Evolutionary conservation across 2,113 vertebrate genomes (phyloP).

Genomic region (Rana temporaria): DNA sequence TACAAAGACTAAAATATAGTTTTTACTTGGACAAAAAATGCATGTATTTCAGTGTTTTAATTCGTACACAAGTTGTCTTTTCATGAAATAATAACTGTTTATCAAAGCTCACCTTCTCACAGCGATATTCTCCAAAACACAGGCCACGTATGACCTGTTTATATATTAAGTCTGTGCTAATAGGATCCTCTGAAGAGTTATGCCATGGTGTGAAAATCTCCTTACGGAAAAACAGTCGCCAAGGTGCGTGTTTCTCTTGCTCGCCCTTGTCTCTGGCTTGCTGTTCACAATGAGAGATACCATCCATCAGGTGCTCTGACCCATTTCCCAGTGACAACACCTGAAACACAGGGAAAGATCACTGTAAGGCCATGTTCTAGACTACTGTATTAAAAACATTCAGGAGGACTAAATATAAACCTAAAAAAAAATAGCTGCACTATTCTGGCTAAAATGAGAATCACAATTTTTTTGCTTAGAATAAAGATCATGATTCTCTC

Average conservation of each 20-base stretch:
- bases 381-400: no score
- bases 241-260: slow-evolving; percentile 86
- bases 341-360: slow-evolving; percentile 63
- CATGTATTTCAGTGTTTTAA: no score
- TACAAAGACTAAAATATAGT: no score
- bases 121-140: slow-evolving; percentile 86
- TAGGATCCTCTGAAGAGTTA: slow-evolving; percentile 77
- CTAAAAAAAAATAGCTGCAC: no score
- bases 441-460: no score
- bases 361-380: not conserved
- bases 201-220: slow-evolving; percentile 97
- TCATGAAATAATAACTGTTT: no score
- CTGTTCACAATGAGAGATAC: slow-evolving; percentile 94
- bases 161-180: slow-evolving; percentile 93
- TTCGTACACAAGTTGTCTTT: no score
- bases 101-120: slow-evolving; percentile 78
- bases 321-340: slow-evolving; percentile 91
- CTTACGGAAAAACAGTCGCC: slow-evolving; percentile 92
- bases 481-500: no score
- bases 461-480: no score
- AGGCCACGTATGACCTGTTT: slow-evolving; percentile 87
- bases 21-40: no score
- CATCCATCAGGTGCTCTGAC: slow-evolving; percentile 89
- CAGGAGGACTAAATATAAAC: no score
- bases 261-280: slow-evolving; percentile 80